Evolutionary conservation across 2,888 invertebrate species (phyloP).

Genomic region (Oligia strigilis): DNA sequence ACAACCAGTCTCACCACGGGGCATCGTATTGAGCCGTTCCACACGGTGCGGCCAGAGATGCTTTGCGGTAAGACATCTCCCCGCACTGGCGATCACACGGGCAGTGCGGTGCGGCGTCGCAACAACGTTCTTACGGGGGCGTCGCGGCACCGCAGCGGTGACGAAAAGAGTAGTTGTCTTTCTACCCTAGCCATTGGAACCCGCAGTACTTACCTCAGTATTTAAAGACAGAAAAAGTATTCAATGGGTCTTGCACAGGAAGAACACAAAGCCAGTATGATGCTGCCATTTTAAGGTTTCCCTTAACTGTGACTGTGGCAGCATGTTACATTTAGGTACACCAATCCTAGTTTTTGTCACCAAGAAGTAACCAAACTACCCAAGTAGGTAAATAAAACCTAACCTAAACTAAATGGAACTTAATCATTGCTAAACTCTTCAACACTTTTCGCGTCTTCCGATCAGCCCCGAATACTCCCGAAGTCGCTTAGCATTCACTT

Average conservation of each 20-base stretch:
- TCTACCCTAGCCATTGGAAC: background rate
- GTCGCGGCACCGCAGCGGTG: too few species aligned
- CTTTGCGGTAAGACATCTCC: too few species aligned
- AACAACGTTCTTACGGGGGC: too few species aligned
- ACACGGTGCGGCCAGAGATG: too few species aligned
- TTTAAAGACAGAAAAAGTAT: background rate
- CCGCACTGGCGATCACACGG: too few species aligned
- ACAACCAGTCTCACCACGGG: background rate
- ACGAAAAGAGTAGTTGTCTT: too few species aligned
- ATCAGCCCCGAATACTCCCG: conserved; percentile 34
- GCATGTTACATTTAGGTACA: too few species aligned
- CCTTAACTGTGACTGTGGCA: too few species aligned
- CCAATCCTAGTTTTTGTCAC: background rate
- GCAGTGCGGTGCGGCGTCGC: too few species aligned
- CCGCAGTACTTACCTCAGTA: too few species aligned
- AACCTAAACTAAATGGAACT: background rate
- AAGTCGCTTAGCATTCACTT: conserved; percentile 59
- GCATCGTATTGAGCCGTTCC: background rate
- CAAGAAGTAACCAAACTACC: background rate
- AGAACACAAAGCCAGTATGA: background rate
- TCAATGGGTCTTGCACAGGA: background rate
- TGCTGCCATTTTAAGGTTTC: background rate
- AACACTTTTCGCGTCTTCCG: conserved; percentile 33
- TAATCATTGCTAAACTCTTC: conserved; percentile 10
- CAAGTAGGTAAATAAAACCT: background rate